Evolutionary conservation across 2,888 invertebrate genomes (phyloP).

Genomic region (Stenodera caucasica): DNA sequence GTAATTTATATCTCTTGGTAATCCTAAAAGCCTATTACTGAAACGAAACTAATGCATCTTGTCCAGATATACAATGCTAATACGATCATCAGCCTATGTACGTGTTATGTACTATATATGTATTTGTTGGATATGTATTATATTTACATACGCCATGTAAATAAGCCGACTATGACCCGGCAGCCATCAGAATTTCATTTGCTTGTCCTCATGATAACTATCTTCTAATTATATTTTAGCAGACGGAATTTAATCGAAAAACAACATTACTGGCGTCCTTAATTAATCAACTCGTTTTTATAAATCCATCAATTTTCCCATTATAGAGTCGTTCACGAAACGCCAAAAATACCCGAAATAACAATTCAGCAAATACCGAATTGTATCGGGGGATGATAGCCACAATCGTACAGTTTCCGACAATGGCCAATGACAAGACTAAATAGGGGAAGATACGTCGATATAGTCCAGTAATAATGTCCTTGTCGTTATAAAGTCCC

Average conservation of each 20-base stretch:
- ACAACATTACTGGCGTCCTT: slow-evolving; percentile 8
- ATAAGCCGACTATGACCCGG: slow-evolving; percentile 11
- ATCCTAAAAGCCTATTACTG: slow-evolving; percentile 29
- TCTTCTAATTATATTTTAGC: slow-evolving; percentile 28
- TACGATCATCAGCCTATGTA: slow-evolving; percentile 20
- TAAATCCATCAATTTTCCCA: background rate
- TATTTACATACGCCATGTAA: slow-evolving; percentile 18
- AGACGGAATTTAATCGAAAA: slow-evolving; percentile 21
- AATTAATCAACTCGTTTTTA: slow-evolving; percentile 12
- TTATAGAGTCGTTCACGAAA: too few species aligned
- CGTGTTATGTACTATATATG: background rate
- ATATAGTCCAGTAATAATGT: background rate
- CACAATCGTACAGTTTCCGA: background rate
- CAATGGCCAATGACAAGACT: background rate
- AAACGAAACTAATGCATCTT: slow-evolving; percentile 28
- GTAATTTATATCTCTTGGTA: slow-evolving; percentile 24
- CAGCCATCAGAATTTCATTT: slow-evolving; percentile 27
- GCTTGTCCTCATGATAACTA: slow-evolving; percentile 21
- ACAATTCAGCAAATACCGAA: too few species aligned
- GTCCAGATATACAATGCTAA: slow-evolving; percentile 28
- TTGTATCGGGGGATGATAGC: too few species aligned
- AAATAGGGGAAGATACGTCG: background rate
- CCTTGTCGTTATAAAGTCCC: background rate
- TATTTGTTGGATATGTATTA: background rate
- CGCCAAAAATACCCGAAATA: too few species aligned